Evolutionary conservation across 2,888 invertebrate genomes (phyloP), one percentile per base, ranked within the genome.

Genomic region (Ochlodes sylvanus): DNA sequence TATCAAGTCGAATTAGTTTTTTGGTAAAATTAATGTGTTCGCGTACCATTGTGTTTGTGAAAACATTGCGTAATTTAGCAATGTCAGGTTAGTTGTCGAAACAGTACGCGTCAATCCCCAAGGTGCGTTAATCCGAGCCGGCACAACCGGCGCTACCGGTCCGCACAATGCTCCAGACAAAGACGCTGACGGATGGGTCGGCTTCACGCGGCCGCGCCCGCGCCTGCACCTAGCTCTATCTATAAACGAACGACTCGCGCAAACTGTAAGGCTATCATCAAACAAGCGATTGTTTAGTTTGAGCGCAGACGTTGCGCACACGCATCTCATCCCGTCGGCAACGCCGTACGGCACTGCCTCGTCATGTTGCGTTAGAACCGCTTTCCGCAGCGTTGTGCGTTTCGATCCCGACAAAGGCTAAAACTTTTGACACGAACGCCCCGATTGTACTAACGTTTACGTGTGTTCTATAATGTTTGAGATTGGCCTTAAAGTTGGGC

Each of bases 111-210:
- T 50, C 50, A 52, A 17, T 57, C 65, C 42, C 73, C 70, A 76
- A 76, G 86, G 85, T 84, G 85, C 80, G 84, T 83, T 85, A 87
- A 86, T 86, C 83, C 74, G 82, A 85, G 86, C 75, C 79, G 77
- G 76, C 76, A 73, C 75, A 84, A 87, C 88, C 84, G 85, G 88
- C 82, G 88, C 88, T 89, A 89, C 88, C 87, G 86, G 88, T 88
- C 85, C 64, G 85, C 82, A 82, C 75, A 67, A 61, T 60, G 79
- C 72, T 75, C 76, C 78, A 80, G 80, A 88, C 86, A 75, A 77
- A 81, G 81, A 85, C 85, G 85, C 81, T 86, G 87, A 86, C 86
- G 83, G 86, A 85, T 82, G 81, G 81, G 78, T 74, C 73, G 76
- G 74, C 79, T 61, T 44, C 66, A 55, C 70, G 61, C 38, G n/a